Evolutionary conservation across 2,888 invertebrate genomes (phyloP).

Genomic region (Brenthis ino): DNA sequence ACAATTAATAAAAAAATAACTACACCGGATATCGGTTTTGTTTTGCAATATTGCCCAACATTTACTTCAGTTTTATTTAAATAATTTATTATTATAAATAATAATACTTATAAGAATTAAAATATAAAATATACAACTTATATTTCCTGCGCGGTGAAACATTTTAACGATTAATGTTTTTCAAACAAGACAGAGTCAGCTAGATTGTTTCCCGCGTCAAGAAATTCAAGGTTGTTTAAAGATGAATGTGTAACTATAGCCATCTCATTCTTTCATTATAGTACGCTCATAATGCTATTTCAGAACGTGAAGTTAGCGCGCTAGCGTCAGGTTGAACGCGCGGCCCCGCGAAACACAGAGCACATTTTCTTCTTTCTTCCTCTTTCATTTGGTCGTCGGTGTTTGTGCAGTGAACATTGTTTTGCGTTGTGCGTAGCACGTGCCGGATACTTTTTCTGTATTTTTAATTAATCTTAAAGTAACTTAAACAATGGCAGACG

Average conservation of each 20-base stretch:
- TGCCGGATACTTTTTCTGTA: slow-evolving; percentile 56
- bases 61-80: too few relatives aligned
- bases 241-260: slow-evolving; percentile 45
- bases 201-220: slow-evolving; percentile 58
- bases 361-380: slow-evolving; percentile 68
- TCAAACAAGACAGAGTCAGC: slow-evolving; percentile 62
- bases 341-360: slow-evolving; percentile 64
- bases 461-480: slow-evolving; percentile 53
- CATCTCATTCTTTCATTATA: slow-evolving; percentile 52
- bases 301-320: slow-evolving; percentile 56
- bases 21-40: neutral
- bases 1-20: neutral
- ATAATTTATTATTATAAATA: neutral
- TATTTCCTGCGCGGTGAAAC: slow-evolving; percentile 40
- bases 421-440: slow-evolving; percentile 71
- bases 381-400: slow-evolving; percentile 78
- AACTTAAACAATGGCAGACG: slow-evolving; percentile 85
- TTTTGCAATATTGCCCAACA: too few relatives aligned
- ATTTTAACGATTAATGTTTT: slow-evolving; percentile 60
- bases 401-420: slow-evolving; percentile 77
- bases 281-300: slow-evolving; percentile 45
- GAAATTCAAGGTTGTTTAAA: slow-evolving; percentile 69
- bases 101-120: neutral
- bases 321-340: slow-evolving; percentile 59
- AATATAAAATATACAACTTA: slow-evolving; percentile 21